Evolutionary conservation across 2,113 vertebrate species (phyloP), one percentile per base, ranked within the genome.

Genomic region (Lepidothrix coronata): DNA sequence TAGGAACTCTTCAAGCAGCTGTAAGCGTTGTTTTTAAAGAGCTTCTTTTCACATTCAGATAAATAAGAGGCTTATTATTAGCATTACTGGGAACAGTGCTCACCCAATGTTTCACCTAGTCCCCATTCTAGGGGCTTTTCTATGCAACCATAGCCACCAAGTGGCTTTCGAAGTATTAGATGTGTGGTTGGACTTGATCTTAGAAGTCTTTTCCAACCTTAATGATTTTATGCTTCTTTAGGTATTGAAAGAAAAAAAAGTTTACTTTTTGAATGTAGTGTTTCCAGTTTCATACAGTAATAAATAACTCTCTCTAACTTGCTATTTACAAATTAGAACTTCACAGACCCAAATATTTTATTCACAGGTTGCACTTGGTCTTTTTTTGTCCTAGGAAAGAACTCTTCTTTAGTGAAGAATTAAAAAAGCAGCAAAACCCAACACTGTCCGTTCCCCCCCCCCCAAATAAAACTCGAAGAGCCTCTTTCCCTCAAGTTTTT

Each of bases 401-500:
- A 62, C 1, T 54, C 0, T 59, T 11, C 20, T 35, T 7, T 39
- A 55, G 4, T 8, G 43, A 43, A 48, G 49, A 71, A 39, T 5
- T 35, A 4, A 59, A 74, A 86, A 46, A 2, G 0, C 11, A 63
- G 3, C 4, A 63, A 71, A 66, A 57, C 0, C 6, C 8, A 73
- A n/a, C 6, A 9, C 39, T 9, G 11, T 1, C 3, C n/a, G n/a
- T n/a, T n/a, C n/a, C 7, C 17, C 19, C 7, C 4, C 5, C 1
- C 8, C 12, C 19, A 52, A 63, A 52, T 51, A 35, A 51, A 6
- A 1, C 1, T 25, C 2, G 3, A 57, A 33, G 2, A 35, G 5
- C 19, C 8, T 12, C 5, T 49, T 28, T 48, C 31, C 5, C 7
- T 11, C 8, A 84, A 13, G 48, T 4, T 5, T 51, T 13, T 16